Percentiles rank a stretch among this genome's conserved stretches.
These are phyloP conservation scores for Bostrychus sinensis DNA, from an alignment of 2,113 vertebrate species.

Conservation along the genomic window DNA sequence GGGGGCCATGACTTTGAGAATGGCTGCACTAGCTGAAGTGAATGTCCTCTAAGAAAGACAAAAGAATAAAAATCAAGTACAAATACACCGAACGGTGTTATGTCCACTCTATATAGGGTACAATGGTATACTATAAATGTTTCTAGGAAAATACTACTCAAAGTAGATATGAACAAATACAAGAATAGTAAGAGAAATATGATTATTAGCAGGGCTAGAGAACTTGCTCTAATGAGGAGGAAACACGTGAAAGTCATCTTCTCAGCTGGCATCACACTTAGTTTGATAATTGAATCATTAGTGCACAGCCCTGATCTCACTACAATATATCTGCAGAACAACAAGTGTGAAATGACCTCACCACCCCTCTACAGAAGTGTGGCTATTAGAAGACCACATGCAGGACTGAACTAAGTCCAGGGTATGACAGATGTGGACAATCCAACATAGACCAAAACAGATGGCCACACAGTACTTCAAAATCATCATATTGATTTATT, in stretches of 20 bases:
- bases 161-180: background rate
- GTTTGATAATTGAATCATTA: background rate
- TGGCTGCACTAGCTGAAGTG: too few relatives aligned
- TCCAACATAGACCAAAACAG: background rate
- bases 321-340: background rate
- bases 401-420: background rate
- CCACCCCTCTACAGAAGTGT: background rate
- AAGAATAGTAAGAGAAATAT: background rate
- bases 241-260: background rate
- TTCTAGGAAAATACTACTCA: too few relatives aligned
- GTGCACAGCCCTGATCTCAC: background rate
- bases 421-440: background rate
- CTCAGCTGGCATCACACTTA: background rate
- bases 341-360: background rate
- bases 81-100: too few relatives aligned
- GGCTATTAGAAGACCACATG: background rate
- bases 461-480: background rate
- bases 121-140: too few relatives aligned
- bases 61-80: too few relatives aligned
- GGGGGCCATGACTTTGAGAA: too few relatives aligned
- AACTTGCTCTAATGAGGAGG: background rate
- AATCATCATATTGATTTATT: background rate
- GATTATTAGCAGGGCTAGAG: background rate
- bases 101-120: too few relatives aligned
- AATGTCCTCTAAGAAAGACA: too few relatives aligned